Evolutionary conservation across 2,888 invertebrate genomes (phyloP).

Genomic region (Cheilosia grossa): DNA sequence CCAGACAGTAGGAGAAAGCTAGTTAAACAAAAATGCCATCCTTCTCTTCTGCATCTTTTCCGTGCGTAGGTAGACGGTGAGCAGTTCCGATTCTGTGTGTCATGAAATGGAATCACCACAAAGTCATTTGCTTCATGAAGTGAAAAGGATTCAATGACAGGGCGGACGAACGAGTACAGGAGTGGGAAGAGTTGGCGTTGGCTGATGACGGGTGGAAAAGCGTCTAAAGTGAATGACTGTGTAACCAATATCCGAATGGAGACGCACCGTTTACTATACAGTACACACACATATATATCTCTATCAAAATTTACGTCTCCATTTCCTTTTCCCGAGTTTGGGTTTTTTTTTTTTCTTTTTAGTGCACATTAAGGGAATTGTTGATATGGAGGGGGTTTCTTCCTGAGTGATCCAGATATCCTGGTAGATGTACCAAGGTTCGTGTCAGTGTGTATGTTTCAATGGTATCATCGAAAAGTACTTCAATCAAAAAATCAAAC

Average conservation of each 20-base stretch:
- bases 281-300: constrained; percentile 1
- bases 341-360: constrained; percentile 17
- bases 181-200: background rate
- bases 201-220: background rate
- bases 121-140: constrained; percentile 64
- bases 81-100: constrained; percentile 3
- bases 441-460: background rate
- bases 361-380: constrained; percentile 55
- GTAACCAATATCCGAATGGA: constrained; percentile 30
- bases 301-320: constrained; percentile 22
- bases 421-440: background rate
- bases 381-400: constrained; percentile 19
- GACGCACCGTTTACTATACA: constrained; percentile 28
- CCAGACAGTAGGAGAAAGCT: constrained; percentile 45
- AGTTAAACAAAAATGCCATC: constrained; percentile 52
- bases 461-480: constrained; percentile 61
- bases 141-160: constrained; percentile 58
- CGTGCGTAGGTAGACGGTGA: background rate
- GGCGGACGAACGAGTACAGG: background rate
- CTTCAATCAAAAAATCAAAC: constrained; percentile 64
- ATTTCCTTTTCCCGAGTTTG: constrained; percentile 23
- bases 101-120: constrained; percentile 49
- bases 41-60: background rate
- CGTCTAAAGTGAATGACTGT: constrained; percentile 24
- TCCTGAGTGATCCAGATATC: constrained; percentile 32